Base-by-base conservation (phyloP, 2,888 invertebrate genomes). In the Liposcelis brunnea region DNA sequence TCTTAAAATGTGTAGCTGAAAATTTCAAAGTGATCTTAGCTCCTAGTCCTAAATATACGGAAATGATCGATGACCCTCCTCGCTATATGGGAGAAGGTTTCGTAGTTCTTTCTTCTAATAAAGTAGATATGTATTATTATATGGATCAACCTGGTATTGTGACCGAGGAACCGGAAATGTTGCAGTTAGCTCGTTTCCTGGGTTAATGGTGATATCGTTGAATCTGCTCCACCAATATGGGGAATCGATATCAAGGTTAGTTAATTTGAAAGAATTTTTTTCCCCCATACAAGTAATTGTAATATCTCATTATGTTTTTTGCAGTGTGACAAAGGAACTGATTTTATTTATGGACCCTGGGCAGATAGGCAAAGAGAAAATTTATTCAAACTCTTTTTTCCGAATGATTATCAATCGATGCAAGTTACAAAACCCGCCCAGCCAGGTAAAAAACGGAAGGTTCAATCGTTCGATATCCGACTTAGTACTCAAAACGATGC, bases 301-400 rank as follows among this genome's bases (percentile, higher is more conserved):
- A 32, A 16, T 6, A 11, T 45, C 44, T 46, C n/a, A 31, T 14
- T 12, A 14, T 10, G 38, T 21, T 45, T 46, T 33, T 52, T 55
- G 12, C 49, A 63, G 62, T 89, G 91, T 59, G 86, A 91, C 1
- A 93, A 91, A 65, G 93, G 89, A 51, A 89, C 87, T 2, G 89
- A 93, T 59, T 87, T 98, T 56, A 94, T 93, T 62, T 98, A 97
- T 59, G 97, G 97, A 0, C 97, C 97, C 0, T 98, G 97, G 97
- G 97, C 95, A 2, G 97, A 98, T 61, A 73, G 94, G 43, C 97
- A 98, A 61, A 74, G 97, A 51, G 94, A 94, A 59, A 80, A 87
- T 63, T 68, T 98, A 31, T 95, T 89, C 65, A 87, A 80, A 64
- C 93, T 95, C 63, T 98, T 98, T 67, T 95, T 86, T 60, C 97